Evolutionary conservation across 2,888 invertebrate species (phyloP).

Genomic region (Brenthis ino): DNA sequence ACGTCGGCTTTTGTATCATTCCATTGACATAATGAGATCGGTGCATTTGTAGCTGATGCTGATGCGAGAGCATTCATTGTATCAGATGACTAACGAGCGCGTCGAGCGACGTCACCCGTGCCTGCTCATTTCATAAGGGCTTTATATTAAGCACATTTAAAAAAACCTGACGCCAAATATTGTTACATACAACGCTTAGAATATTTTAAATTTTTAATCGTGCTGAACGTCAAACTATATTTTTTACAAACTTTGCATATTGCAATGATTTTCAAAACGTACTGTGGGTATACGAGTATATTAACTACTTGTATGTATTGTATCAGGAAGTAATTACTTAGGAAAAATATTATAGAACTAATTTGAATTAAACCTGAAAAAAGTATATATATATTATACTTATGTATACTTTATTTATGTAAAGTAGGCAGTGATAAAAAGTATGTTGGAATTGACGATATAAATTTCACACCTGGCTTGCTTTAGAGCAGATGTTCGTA

Average conservation of each 20-base stretch:
- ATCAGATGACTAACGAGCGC: slow-evolving; percentile 33
- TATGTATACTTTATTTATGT: slow-evolving; percentile 4
- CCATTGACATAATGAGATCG: slow-evolving; percentile 62
- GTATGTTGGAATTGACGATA: slow-evolving; percentile 20
- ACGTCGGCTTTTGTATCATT: slow-evolving; percentile 62
- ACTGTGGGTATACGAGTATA: too few relatives aligned
- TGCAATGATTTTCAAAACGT: too few relatives aligned
- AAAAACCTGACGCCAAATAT: too few relatives aligned
- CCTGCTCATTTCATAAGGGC: slow-evolving; percentile 24
- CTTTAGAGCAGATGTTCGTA: slow-evolving; percentile 31
- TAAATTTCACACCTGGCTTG: slow-evolving; percentile 30
- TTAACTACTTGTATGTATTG: too few relatives aligned
- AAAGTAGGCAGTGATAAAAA: slow-evolving; percentile 11
- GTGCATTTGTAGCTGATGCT: slow-evolving; percentile 41
- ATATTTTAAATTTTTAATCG: too few relatives aligned
- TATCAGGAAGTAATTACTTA: too few relatives aligned
- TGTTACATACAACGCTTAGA: too few relatives aligned
- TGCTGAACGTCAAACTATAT: too few relatives aligned
- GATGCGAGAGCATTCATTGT: slow-evolving; percentile 33
- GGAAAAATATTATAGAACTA: too few relatives aligned
- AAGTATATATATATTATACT: neutral
- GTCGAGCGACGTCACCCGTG: slow-evolving; percentile 29
- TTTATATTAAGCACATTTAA: neutral
- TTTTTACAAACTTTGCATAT: too few relatives aligned
- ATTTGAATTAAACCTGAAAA: too few relatives aligned